Base-by-base conservation (phyloP, 1,140 invertebrate genomes). In the Paracyclopina nana region DNA sequence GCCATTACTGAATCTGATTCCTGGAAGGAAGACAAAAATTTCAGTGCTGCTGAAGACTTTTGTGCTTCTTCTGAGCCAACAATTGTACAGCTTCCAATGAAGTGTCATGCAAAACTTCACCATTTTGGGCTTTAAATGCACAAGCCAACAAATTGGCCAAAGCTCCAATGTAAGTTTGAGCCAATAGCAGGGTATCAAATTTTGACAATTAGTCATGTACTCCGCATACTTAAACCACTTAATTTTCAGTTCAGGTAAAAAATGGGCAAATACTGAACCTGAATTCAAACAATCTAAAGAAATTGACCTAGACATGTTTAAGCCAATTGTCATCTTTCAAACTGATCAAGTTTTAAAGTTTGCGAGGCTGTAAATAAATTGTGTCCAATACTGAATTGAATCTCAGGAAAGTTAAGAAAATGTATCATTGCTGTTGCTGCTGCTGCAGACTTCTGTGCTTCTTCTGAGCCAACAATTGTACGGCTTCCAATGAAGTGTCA, bases 121-220 rank as follows among this genome's bases (percentile, higher is more conserved):
- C 45, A 24, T 14, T 34, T 9, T 54, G 24, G 60, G 59, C 55
- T 52, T 58, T 9, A 50, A 31, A 22, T 6, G 6, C 50, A 16
- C 41, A 42, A 43, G 50, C 48, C n/a, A 90, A 64, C 9, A 91
- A 65, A 60, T 90, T 84, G 58, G 82, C 79, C 9, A 95, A 67
- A 0, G 85, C 86, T 0, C 50, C 50, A 27, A 86, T 86, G 60
- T 86, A 86, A 5, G 75, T 81, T 58, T 86, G 82, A 0, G 82
- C 82, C 80, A 86, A 83, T 68, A 85, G 81, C 12, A 87, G 63
- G 0, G 82, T 86, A 62, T 87, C 82, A 60, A 79, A 85, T 63
- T 87, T 87, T 56, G 80, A 83, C 1, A 86, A 65, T 60, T 83
- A 80, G 55, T 80, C n/a, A n/a, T n/a, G n/a, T n/a, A n/a, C n/a